Percentiles rank a stretch among this genome's conserved stretches.
phyloP scores from a whole-genome alignment of 2,888 invertebrate species.

The Ischnus inquisitorius region DNA sequence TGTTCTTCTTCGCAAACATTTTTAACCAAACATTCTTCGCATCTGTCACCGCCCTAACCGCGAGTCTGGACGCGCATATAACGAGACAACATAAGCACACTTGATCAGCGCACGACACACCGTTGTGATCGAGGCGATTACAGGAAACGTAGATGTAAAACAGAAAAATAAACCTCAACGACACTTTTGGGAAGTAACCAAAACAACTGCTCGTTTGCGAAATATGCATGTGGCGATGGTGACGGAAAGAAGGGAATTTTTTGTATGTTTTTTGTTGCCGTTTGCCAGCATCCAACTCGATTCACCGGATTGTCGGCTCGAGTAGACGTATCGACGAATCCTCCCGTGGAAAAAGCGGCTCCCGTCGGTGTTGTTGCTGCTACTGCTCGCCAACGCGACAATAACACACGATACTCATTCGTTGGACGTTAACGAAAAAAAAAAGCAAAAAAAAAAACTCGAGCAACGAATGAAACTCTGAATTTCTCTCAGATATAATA shows the following conservation, averaged over 20 bases:
- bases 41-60: too few species aligned
- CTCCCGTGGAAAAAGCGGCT: neutral
- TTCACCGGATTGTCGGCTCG: conserved; percentile 7
- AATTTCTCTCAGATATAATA: neutral
- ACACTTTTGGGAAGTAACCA: neutral
- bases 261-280: neutral
- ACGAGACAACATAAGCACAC: neutral
- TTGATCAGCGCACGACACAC: conserved; percentile 4
- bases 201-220: neutral
- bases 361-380: conserved; percentile 12
- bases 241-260: neutral
- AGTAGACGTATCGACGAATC: conserved; percentile 14
- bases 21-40: neutral
- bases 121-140: neutral
- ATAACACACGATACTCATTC: neutral
- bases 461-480: conserved; percentile 21
- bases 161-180: neutral
- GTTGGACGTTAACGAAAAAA: neutral
- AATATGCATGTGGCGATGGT: neutral
- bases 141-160: neutral
- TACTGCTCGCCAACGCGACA: conserved; percentile 7
- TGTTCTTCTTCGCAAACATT: neutral
- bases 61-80: neutral
- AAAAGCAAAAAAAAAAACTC: neutral
- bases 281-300: conserved; percentile 24